Conservation (phyloP, 2,113 vertebrate genomes). For the Eclectus roratus region DNA sequence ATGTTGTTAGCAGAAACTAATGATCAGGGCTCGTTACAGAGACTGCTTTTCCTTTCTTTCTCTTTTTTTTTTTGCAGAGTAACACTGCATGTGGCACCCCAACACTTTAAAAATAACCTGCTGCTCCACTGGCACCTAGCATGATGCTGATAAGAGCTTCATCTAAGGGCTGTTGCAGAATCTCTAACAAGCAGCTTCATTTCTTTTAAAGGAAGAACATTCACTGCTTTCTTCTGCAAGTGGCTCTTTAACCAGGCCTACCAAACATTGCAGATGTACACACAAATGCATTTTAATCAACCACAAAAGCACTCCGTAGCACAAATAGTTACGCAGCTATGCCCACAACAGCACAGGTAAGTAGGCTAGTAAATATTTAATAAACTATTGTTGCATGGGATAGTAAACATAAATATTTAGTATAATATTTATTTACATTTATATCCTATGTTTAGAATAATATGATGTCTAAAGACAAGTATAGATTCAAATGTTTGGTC, state of each 20-base stretch:
- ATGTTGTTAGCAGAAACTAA: background rate
- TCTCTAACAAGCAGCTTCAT: background rate
- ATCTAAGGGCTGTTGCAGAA: background rate
- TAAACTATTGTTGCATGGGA: background rate
- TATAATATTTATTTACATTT: slow-evolving; percentile 51
- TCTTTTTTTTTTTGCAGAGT: background rate
- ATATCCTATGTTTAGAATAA: background rate
- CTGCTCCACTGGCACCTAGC: slow-evolving; percentile 1
- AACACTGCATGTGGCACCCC: background rate
- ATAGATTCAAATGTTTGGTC: background rate
- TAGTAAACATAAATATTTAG: slow-evolving; percentile 54
- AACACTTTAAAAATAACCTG: slow-evolving; percentile 27
- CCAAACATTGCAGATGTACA: background rate
- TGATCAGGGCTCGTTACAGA: background rate
- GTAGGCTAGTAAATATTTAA: slow-evolving; percentile 60
- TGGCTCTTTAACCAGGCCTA: slow-evolving; percentile 14
- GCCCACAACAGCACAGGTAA: slow-evolving; percentile 50
- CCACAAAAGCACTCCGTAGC: slow-evolving; percentile 22
- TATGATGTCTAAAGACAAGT: background rate
- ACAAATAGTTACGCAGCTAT: background rate
- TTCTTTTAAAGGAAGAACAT: background rate
- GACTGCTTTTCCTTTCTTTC: background rate
- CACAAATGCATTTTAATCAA: slow-evolving; percentile 39
- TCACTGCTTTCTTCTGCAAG: background rate
- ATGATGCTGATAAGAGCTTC: background rate